Evolutionary conservation across 2,113 vertebrate species (phyloP).

Genomic region (Sterrhoptilus dennistouni): DNA sequence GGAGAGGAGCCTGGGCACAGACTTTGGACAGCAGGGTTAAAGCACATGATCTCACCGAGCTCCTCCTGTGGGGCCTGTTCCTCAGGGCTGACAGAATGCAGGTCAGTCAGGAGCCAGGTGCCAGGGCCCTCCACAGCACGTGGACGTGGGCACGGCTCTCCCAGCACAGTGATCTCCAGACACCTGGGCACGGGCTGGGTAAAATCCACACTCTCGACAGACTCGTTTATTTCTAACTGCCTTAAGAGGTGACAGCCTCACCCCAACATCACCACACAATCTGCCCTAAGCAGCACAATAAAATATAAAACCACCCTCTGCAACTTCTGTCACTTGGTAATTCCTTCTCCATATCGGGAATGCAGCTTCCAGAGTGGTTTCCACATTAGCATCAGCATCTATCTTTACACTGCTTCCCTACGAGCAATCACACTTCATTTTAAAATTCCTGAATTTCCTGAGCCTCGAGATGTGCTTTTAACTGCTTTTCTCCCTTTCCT

Average conservation of each 20-base stretch:
- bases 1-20: background rate
- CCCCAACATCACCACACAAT: background rate
- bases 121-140: background rate
- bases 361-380: background rate
- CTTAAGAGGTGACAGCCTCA: background rate
- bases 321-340: background rate
- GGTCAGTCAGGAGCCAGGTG: background rate
- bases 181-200: background rate
- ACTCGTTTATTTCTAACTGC: background rate
- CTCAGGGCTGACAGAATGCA: background rate
- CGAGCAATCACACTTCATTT: background rate
- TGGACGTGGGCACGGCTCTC: rapidly evolving
- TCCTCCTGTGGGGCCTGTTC: background rate
- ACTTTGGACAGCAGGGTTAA: background rate
- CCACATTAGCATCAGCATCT: background rate
- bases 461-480: background rate
- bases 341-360: background rate
- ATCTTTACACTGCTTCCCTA: background rate
- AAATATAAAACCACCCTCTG: background rate
- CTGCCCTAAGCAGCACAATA: background rate
- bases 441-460: background rate
- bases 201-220: background rate
- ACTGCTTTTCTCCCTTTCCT: background rate
- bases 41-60: background rate
- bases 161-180: background rate